These are phyloP conservation scores for Trachelipus rathkii DNA, from an alignment of 1,140 invertebrate species.

Conservation along the genomic window DNA sequence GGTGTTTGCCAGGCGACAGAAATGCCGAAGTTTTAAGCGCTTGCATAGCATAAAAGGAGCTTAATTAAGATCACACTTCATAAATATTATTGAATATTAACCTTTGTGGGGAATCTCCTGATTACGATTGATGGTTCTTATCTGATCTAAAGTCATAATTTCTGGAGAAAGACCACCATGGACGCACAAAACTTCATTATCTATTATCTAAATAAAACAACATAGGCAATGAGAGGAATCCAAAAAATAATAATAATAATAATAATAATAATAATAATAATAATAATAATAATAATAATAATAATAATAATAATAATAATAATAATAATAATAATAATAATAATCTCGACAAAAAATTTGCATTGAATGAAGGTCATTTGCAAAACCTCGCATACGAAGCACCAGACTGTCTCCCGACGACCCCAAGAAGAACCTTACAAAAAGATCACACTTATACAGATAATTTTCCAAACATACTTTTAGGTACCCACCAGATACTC, in stretches of 20 bases:
- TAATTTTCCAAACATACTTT: too few relatives aligned
- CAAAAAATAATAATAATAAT: constrained; percentile 29
- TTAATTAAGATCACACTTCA: too few relatives aligned
- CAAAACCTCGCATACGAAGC: too few relatives aligned
- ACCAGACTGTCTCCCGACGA: too few relatives aligned
- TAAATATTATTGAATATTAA: too few relatives aligned
- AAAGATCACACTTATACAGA: too few relatives aligned
- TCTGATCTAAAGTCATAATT: constrained; percentile 87
- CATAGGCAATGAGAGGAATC: background rate
- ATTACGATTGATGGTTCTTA: constrained; percentile 88
- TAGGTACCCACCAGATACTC: too few relatives aligned
- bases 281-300: constrained; percentile 1
- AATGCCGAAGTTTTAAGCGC: too few relatives aligned
- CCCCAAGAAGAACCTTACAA: too few relatives aligned
- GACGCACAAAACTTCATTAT: constrained; percentile 93
- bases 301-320: constrained; percentile 33
- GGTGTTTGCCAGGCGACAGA: too few relatives aligned
- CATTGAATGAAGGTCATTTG: too few relatives aligned
- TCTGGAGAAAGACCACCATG: constrained; percentile 93
- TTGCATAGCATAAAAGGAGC: too few relatives aligned
- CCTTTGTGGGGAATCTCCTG: constrained; percentile 97
- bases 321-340: background rate
- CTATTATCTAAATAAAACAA: constrained; percentile 74
- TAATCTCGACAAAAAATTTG: background rate
- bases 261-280: constrained; percentile 27